phyloP scores from a whole-genome alignment of 2,888 invertebrate species.

The Spodoptera picta region DNA sequence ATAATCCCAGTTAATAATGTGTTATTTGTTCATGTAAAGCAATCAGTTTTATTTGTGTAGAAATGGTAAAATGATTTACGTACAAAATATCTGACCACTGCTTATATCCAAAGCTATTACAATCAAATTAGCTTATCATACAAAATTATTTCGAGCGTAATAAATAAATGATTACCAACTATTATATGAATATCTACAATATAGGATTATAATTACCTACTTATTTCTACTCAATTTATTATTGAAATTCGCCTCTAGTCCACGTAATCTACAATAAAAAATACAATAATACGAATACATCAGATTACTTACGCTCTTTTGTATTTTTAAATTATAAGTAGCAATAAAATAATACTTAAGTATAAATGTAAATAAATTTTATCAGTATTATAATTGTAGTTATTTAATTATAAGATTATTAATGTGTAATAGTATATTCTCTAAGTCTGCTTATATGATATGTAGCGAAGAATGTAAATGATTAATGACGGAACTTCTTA shows the following conservation, averaged over 20 bases:
- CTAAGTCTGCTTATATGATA: constrained; percentile 41
- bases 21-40: too few relatives aligned
- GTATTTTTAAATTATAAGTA: constrained; percentile 29
- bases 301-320: constrained; percentile 15
- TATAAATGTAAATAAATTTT: constrained; percentile 58
- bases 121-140: too few relatives aligned
- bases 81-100: too few relatives aligned
- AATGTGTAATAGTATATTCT: constrained; percentile 32
- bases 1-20: too few relatives aligned
- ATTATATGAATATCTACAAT: too few relatives aligned
- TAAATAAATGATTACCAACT: too few relatives aligned
- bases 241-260: constrained; percentile 40
- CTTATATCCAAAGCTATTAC: too few relatives aligned
- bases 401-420: constrained; percentile 32
- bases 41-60: too few relatives aligned
- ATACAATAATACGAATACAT: constrained; percentile 19
- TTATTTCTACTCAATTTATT: constrained; percentile 19
- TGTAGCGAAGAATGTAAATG: constrained; percentile 35
- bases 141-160: too few relatives aligned
- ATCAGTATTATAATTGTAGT: constrained; percentile 61
- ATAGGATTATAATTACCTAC: too few relatives aligned
- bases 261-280: constrained; percentile 34
- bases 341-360: constrained; percentile 41
- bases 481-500: background rate
- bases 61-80: too few relatives aligned